Evolutionary conservation across 2,797 vertebrate species (phyloP).

Genomic region (Sebastes minor): DNA sequence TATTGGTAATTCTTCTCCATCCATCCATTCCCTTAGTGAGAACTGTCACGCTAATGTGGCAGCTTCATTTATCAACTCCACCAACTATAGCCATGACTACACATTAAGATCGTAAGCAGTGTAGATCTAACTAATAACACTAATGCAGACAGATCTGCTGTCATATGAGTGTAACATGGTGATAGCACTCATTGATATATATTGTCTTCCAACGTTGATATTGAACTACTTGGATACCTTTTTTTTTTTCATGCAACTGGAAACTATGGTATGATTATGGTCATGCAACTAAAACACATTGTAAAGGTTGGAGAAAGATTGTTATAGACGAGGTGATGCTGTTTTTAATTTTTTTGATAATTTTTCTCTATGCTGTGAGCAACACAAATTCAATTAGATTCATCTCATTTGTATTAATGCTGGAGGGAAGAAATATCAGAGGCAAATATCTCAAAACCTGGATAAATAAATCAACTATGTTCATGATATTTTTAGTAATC

Average conservation of each 20-base stretch:
- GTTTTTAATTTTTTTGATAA: background rate
- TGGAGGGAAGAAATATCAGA: background rate
- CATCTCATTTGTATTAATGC: background rate
- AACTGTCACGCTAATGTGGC: background rate
- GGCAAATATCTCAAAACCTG: background rate
- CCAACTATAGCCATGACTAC: background rate
- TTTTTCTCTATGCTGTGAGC: background rate
- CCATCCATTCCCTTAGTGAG: background rate
- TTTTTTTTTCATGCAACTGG: background rate
- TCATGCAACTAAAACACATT: background rate
- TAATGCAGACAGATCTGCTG: background rate
- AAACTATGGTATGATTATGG: too few species aligned
- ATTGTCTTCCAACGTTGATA: background rate
- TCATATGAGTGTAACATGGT: background rate
- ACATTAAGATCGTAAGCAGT: background rate
- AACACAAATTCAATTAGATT: background rate
- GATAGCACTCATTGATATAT: background rate
- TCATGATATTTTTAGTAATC: background rate
- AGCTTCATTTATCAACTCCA: conserved; percentile 1
- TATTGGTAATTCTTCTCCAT: background rate
- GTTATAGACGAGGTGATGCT: background rate
- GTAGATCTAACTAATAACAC: background rate
- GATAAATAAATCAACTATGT: background rate
- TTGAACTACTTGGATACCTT: background rate
- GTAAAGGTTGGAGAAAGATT: background rate